phyloP scores from a whole-genome alignment of 2,888 invertebrate species.

The Opisthograptis luteolata region DNA sequence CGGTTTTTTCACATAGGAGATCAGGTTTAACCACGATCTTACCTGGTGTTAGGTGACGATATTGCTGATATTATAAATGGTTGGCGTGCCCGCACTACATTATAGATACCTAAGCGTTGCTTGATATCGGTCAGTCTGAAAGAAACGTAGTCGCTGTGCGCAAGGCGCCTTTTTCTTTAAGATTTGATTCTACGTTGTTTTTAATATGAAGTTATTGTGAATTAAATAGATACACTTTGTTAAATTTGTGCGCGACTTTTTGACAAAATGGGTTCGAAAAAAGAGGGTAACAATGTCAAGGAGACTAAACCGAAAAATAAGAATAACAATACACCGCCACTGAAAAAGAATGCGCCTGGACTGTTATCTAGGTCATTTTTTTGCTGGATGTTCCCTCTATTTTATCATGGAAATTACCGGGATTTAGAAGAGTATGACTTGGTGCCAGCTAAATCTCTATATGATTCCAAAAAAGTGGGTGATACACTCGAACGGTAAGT shows the following conservation, averaged over 20 bases:
- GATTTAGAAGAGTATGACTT: conserved; percentile 90
- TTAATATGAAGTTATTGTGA: conserved; percentile 8
- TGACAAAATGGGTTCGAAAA: conserved; percentile 42
- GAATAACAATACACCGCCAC: conserved; percentile 24
- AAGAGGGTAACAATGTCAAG: conserved; percentile 33
- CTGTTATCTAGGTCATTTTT: conserved; percentile 86
- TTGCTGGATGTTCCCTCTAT: conserved; percentile 91
- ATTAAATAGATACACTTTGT: not conserved
- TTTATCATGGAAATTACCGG: conserved; percentile 89
- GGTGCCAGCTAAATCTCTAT: conserved; percentile 87
- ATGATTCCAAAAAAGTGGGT: conserved; percentile 88
- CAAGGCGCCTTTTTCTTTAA: conserved; percentile 11
- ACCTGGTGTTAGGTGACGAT: not conserved
- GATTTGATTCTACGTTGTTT: not conserved
- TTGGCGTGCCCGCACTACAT: not conserved
- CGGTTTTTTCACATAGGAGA: too few relatives aligned
- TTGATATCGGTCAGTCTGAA: conserved; percentile 31
- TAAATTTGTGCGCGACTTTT: not conserved
- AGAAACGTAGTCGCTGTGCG: conserved; percentile 28
- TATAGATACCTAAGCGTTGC: conserved; percentile 8
- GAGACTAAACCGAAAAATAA: conserved; percentile 35
- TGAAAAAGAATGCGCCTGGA: conserved; percentile 58
- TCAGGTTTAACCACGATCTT: too few relatives aligned
- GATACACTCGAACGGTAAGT: conserved; percentile 87
- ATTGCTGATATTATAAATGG: conserved; percentile 13